phyloP scores from a whole-genome alignment of 2,113 vertebrate species.

The Trochalopteron elliotii region DNA sequence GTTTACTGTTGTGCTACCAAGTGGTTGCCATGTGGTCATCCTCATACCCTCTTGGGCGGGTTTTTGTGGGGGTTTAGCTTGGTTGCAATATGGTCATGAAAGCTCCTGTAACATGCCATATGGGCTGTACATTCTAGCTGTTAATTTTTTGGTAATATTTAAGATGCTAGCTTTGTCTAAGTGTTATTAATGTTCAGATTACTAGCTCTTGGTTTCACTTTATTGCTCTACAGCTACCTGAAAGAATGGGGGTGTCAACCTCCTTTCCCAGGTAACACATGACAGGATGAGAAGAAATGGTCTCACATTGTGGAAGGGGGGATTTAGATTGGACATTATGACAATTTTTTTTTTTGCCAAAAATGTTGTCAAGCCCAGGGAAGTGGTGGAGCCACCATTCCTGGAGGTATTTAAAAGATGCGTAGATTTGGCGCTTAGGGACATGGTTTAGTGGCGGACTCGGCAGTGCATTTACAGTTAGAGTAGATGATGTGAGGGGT shows the following conservation, averaged over 20 bases:
- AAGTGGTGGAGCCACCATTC: not conserved
- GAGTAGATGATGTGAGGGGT: not conserved
- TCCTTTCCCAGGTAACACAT: not conserved
- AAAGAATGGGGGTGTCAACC: not conserved
- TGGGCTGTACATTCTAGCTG: not conserved
- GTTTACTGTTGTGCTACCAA: not conserved
- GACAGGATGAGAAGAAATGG: not conserved
- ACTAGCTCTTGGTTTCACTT: not conserved
- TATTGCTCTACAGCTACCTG: not conserved
- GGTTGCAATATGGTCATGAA: not conserved
- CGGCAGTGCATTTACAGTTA: not conserved
- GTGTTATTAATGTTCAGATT: not conserved
- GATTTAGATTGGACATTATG: not conserved
- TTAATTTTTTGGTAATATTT: not conserved
- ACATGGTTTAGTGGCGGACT: not conserved
- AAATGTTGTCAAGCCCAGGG: not conserved
- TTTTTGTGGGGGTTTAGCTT: not conserved
- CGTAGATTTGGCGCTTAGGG: not conserved
- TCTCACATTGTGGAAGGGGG: not conserved
- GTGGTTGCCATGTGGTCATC: not conserved
- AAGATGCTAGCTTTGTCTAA: not conserved
- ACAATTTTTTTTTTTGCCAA: too few species aligned
- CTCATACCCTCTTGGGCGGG: not conserved
- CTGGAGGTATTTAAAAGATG: not conserved
- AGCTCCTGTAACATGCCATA: not conserved